Conservation (phyloP, 2,797 vertebrate genomes). For the Falco berigora region DNA sequence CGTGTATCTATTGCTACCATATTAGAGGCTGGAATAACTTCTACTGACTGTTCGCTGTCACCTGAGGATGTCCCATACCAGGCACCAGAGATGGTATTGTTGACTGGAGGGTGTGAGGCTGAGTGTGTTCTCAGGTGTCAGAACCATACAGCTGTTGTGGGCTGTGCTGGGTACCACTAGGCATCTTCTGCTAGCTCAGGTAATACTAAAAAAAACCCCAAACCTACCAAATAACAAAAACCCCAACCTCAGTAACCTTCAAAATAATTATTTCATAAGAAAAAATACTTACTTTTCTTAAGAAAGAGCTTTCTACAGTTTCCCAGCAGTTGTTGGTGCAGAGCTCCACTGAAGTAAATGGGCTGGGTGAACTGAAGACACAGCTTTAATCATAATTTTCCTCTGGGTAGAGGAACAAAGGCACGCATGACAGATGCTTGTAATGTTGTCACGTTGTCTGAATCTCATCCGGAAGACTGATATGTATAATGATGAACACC, state of each 20-base stretch:
- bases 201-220: not conserved
- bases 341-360: not conserved
- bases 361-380: not conserved
- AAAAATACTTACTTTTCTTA: not conserved
- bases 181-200: not conserved
- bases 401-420: not conserved
- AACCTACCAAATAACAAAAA: not conserved
- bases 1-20: rapidly evolving
- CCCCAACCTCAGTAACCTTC: not conserved
- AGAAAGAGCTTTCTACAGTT: not conserved
- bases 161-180: not conserved
- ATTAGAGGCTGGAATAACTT: not conserved
- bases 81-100: not conserved
- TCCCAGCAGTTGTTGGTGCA: not conserved
- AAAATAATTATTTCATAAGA: not conserved
- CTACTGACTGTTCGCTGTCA: not conserved
- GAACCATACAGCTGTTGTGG: not conserved
- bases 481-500: not conserved
- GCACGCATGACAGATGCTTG: not conserved
- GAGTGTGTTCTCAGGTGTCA: not conserved
- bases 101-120: not conserved
- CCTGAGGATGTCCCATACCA: not conserved
- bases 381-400: not conserved
- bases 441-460: rapidly evolving
- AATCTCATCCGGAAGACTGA: not conserved